phyloP scores from a whole-genome alignment of 2,113 vertebrate genomes.

The Elephantulus edwardii region DNA sequence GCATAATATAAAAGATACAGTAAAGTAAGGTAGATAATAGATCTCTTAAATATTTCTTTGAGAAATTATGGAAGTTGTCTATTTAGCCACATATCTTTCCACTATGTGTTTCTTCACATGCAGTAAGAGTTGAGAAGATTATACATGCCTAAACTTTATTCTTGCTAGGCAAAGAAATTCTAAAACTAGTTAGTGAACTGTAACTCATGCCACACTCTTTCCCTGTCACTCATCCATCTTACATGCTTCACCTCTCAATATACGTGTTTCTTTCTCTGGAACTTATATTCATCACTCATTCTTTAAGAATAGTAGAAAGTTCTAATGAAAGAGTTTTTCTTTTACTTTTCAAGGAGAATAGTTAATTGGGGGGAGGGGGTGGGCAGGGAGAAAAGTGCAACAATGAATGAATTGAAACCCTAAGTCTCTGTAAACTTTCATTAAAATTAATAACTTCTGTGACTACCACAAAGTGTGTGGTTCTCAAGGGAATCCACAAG shows the following conservation, averaged over 20 bases:
- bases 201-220: not conserved
- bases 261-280: not conserved
- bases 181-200: not conserved
- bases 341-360: no score
- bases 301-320: not conserved
- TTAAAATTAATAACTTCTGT: no score
- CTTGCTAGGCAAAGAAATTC: not conserved
- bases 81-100: not conserved
- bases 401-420: no score
- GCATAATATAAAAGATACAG: not conserved
- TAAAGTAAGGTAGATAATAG: not conserved
- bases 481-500: no score
- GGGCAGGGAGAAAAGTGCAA: no score
- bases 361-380: no score
- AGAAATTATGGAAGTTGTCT: not conserved
- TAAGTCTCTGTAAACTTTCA: no score
- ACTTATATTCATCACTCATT: not conserved
- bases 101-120: not conserved
- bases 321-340: no score
- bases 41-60: not conserved
- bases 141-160: not conserved
- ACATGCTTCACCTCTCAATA: not conserved
- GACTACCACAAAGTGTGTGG: no score
- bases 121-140: conserved; percentile 21
- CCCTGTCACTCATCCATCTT: not conserved